These are phyloP conservation scores for Gerris buenoi DNA, from an alignment of 1,140 invertebrate genomes.

Conservation along the genomic window DNA sequence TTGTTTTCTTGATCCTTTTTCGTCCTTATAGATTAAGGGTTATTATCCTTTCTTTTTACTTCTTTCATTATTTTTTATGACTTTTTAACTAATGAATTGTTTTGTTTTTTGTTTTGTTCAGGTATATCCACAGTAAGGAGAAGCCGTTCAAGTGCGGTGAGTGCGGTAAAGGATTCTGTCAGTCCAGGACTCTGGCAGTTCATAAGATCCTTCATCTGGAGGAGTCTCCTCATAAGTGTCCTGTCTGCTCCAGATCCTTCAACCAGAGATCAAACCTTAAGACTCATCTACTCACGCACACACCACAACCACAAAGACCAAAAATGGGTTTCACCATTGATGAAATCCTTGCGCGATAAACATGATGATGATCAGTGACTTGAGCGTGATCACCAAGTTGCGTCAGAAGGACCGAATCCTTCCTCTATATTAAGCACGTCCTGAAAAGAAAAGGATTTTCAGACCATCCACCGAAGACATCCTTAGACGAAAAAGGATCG, in stretches of 20 bases:
- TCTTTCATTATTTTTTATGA: no score
- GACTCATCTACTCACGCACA: slow-evolving; percentile 77
- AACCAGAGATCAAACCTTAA: slow-evolving; percentile 84
- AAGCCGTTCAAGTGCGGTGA: slow-evolving; percentile 92
- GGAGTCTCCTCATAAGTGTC: slow-evolving; percentile 80
- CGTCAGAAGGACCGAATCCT: background rate
- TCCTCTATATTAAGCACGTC: no score
- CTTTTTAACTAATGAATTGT: background rate
- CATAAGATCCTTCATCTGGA: slow-evolving; percentile 82
- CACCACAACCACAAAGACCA: slow-evolving; percentile 9
- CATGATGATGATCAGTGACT: background rate
- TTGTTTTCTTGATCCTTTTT: no score
- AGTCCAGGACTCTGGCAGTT: slow-evolving; percentile 79
- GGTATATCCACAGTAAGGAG: slow-evolving; percentile 92
- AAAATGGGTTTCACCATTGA: slow-evolving; percentile 20
- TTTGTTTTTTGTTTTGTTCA: slow-evolving; percentile 34
- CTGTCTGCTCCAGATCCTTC: slow-evolving; percentile 70
- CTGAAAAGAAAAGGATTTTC: no score
- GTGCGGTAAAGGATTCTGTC: slow-evolving; percentile 93
- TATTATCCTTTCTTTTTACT: no score
- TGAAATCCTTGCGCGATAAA: slow-evolving; percentile 18
- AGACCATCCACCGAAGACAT: no score
- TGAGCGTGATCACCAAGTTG: background rate
- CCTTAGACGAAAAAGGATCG: no score
- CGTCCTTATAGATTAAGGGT: no score